phyloP scores from a whole-genome alignment of 1,140 invertebrate genomes.

The Apis florea region DNA sequence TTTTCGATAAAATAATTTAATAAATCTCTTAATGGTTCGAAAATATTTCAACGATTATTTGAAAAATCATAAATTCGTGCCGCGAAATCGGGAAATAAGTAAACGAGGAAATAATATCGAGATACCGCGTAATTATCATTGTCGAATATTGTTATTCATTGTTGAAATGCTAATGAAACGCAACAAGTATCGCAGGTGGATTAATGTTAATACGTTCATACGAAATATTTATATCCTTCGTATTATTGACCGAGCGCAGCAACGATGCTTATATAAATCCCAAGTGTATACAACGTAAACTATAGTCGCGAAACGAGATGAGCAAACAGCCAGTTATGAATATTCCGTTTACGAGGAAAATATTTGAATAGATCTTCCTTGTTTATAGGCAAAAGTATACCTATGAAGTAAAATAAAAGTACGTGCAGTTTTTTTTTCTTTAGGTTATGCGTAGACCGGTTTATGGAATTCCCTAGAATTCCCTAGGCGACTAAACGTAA shows the following conservation, averaged over 20 bases:
- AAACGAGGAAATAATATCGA: not conserved
- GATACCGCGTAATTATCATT: not conserved
- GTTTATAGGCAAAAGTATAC: not conserved
- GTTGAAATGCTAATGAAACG: not conserved
- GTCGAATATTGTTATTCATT: not conserved
- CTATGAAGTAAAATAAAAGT: not conserved
- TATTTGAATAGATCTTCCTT: constrained; percentile 11
- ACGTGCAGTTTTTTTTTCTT: not conserved
- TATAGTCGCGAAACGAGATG: not conserved
- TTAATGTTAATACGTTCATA: constrained; percentile 4
- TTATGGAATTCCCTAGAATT: not conserved
- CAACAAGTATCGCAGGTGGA: constrained; percentile 15
- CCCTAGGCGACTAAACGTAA: not conserved
- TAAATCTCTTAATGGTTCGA: too few relatives aligned
- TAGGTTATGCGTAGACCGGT: not conserved
- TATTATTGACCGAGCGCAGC: not conserved
- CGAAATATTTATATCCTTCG: constrained; percentile 4
- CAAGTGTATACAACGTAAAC: constrained; percentile 15
- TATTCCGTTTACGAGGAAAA: constrained; percentile 10
- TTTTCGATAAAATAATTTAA: too few relatives aligned
- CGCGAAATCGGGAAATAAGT: not conserved
- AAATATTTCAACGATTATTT: too few relatives aligned
- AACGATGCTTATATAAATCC: constrained; percentile 15
- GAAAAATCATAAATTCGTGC: too few relatives aligned
- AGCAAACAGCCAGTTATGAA: constrained; percentile 8